Evolutionary conservation across 2,888 invertebrate species (phyloP), one percentile per base, ranked within the genome.

Genomic region (Latrodectus hesperus): DNA sequence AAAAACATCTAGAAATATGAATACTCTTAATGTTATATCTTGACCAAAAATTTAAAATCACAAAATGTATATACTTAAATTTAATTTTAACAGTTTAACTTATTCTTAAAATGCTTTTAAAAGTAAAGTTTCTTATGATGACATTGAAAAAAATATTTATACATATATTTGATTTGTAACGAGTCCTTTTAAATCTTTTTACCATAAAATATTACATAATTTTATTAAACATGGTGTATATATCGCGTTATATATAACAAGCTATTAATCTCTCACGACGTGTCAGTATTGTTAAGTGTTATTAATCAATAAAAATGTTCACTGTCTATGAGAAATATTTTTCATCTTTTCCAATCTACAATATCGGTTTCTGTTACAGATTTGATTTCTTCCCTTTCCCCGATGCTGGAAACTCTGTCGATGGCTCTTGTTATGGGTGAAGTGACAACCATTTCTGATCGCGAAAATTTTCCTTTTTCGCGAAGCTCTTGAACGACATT

Each of bases 261-360:
- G 55, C 22, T 38, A 73, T 79, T 79, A 67, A 55, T 76, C 75
- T 49, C 67, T 75, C 67, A 74, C 52, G 22, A 38, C 64, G 67
- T 60, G 60, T 73, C 65, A 74, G 73, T 26, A 73, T 67, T 26
- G 26, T 17, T 12, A 52, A 67, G 17, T 73, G 73, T 65, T 26
- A 65, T 38, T 22, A 67, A 26, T 49, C 17, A 68, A 22, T 68
- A 80, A 65, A 72, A 52, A 60, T 10, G 81, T 80, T 81, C 67
- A 53, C 67, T 67, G 73, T 81, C 60, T 70, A 75, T 73, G 38
- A 49, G 14, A 64, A 11, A n/a, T 60, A 72, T 49, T 72, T 17
- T 77, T 81, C 83, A 90, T 71, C 90, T 89, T 76, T 89, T 89
- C 90, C 90, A 90, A 78, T 90, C 90, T 49, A 88, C 80, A 55